These are phyloP conservation scores for Otocyon megalotis DNA, from an alignment of 2,113 vertebrate genomes.

Conservation along the genomic window DNA sequence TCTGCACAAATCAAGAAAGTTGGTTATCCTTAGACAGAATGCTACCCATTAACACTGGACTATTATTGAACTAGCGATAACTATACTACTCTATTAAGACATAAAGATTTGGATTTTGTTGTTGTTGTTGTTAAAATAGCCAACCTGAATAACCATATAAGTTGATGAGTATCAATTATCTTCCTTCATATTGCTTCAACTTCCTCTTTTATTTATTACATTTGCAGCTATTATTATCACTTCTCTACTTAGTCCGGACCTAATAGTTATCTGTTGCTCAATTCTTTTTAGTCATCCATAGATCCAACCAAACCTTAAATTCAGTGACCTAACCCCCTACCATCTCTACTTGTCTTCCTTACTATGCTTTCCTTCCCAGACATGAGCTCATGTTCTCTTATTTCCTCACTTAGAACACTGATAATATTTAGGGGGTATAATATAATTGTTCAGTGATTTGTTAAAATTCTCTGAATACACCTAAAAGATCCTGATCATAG, in stretches of 20 bases:
- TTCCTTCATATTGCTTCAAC: not conserved
- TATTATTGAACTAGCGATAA: not conserved
- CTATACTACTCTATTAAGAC: not conserved
- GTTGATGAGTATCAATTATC: not conserved
- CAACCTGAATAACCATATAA: not conserved
- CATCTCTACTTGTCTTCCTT: not conserved
- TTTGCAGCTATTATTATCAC: not conserved
- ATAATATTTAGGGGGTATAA: not conserved
- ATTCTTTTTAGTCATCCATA: not conserved
- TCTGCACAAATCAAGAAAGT: rapidly evolving
- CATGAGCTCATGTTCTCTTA: not conserved
- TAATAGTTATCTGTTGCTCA: not conserved
- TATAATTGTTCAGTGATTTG: not conserved
- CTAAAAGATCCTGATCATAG: not conserved
- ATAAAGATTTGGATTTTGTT: not conserved
- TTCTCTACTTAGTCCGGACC: not conserved
- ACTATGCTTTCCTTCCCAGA: not conserved
- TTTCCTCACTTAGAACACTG: not conserved
- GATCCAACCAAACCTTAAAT: not conserved
- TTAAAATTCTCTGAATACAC: not conserved
- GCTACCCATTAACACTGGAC: not conserved
- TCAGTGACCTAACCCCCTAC: not conserved
- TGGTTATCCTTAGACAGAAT: not conserved
- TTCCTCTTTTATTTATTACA: not conserved
- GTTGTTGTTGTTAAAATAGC: not conserved